Percentiles rank a stretch among this genome's conserved stretches.
These are phyloP conservation scores for Acinonyx jubatus DNA, from an alignment of 2,113 vertebrate genomes.

Conservation along the genomic window DNA sequence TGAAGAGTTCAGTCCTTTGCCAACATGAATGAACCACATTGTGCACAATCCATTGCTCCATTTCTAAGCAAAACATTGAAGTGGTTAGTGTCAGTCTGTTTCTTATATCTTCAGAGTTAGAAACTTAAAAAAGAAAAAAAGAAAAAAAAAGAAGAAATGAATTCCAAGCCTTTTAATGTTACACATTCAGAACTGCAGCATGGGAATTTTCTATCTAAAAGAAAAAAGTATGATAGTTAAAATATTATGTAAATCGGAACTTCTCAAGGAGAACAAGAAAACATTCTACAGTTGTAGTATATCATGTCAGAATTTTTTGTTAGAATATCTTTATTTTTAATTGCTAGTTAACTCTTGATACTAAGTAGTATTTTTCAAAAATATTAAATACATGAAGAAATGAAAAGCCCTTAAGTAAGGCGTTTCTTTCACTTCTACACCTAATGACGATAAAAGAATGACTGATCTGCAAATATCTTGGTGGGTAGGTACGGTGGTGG, in stretches of 20 bases:
- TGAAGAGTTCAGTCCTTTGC: conserved; percentile 60
- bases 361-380: conserved; percentile 64
- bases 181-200: conserved; percentile 68
- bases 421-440: background rate
- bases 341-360: conserved; percentile 74
- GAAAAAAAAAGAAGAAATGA: conserved; percentile 44
- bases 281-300: conserved; percentile 52
- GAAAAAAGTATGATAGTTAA: conserved; percentile 68
- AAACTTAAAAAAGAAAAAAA: conserved; percentile 63
- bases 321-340: conserved; percentile 71
- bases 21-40: conserved; percentile 53
- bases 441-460: background rate
- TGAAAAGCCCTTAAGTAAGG: background rate
- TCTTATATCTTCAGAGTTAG: conserved; percentile 78
- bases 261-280: conserved; percentile 82
- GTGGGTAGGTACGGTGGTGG: background rate
- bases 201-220: conserved; percentile 66
- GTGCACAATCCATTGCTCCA: conserved; percentile 10
- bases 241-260: conserved; percentile 80
- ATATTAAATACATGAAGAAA: conserved; percentile 63
- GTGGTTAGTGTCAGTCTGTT: conserved; percentile 62
- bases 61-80: conserved; percentile 74
- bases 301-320: conserved; percentile 66
- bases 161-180: conserved; percentile 63
- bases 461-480: background rate